Conservation (phyloP, 1,140 invertebrate species). For the Drosophila ambigua region DNA sequence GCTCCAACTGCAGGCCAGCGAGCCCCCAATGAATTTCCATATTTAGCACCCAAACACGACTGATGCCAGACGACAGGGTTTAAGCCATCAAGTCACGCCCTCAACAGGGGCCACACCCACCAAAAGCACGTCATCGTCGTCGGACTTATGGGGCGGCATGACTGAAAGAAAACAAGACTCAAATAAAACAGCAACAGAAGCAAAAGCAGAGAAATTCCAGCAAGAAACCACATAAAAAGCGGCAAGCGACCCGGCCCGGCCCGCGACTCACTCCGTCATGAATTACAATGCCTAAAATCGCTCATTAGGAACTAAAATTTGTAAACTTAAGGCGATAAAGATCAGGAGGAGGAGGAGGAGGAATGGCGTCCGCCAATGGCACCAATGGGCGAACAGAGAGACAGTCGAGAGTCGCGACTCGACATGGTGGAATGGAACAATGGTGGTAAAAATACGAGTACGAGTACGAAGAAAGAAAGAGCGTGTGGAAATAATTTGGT, state of each 20-base stretch:
- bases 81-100: slow-evolving; percentile 72
- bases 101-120: slow-evolving; percentile 63
- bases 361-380: slow-evolving; percentile 33
- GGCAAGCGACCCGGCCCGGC: slow-evolving; percentile 20
- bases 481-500: slow-evolving; percentile 83
- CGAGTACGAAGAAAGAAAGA: slow-evolving; percentile 26
- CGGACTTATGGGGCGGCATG: slow-evolving; percentile 6
- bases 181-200: slow-evolving; percentile 15
- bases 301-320: slow-evolving; percentile 79
- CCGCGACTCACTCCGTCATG: slow-evolving; percentile 31
- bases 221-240: slow-evolving; percentile 74
- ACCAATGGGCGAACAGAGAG: slow-evolving; percentile 18
- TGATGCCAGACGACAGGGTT: slow-evolving; percentile 33
- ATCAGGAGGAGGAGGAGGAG: slow-evolving; percentile 30
- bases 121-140: slow-evolving; percentile 40
- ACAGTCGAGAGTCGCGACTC: slow-evolving; percentile 5
- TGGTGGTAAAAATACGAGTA: slow-evolving; percentile 18
- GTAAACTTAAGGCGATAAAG: slow-evolving; percentile 76
- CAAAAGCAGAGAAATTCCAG: slow-evolving; percentile 18
- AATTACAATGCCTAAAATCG: slow-evolving; percentile 77
- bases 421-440: slow-evolving; percentile 41
- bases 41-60: slow-evolving; percentile 45
- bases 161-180: slow-evolving; percentile 16
- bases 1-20: slow-evolving; percentile 6
- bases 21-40: slow-evolving; percentile 23